Evolutionary conservation across 2,888 invertebrate genomes (phyloP).

Genomic region (Tethea ocularis): DNA sequence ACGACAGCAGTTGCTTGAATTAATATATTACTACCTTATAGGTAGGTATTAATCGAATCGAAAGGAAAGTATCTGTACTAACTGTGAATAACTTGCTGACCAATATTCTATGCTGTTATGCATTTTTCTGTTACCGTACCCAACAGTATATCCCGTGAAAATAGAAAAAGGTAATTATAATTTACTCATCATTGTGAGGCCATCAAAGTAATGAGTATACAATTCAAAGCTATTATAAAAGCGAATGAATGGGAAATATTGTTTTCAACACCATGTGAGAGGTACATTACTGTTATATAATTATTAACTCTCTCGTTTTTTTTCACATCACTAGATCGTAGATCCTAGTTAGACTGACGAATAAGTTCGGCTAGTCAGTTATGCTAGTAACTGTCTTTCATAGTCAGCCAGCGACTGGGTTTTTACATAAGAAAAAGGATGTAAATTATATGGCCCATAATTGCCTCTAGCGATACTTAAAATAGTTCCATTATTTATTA

Average conservation of each 20-base stretch:
- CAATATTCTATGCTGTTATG: no score
- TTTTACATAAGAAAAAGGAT: no score
- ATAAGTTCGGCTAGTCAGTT: no score
- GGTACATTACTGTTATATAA: background rate
- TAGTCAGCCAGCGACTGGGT: no score
- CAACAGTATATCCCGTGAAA: no score
- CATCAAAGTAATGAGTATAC: background rate
- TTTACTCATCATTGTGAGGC: background rate
- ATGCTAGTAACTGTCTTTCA: no score
- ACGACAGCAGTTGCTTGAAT: background rate
- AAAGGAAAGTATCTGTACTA: no score
- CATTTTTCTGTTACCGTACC: no score
- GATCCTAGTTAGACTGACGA: no score
- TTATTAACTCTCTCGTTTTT: slow-evolving; percentile 13
- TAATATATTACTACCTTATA: background rate
- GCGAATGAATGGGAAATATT: background rate
- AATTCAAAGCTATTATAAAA: background rate
- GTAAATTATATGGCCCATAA: background rate
- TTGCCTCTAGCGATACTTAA: background rate
- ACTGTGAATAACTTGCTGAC: no score
- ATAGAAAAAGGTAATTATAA: background rate
- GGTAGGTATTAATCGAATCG: background rate
- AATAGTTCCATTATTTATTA: background rate
- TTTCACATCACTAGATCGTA: no score
- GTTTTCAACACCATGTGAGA: background rate